Base-by-base conservation (phyloP, 1,140 invertebrate species). In the Leptinotarsa lineolata region DNA sequence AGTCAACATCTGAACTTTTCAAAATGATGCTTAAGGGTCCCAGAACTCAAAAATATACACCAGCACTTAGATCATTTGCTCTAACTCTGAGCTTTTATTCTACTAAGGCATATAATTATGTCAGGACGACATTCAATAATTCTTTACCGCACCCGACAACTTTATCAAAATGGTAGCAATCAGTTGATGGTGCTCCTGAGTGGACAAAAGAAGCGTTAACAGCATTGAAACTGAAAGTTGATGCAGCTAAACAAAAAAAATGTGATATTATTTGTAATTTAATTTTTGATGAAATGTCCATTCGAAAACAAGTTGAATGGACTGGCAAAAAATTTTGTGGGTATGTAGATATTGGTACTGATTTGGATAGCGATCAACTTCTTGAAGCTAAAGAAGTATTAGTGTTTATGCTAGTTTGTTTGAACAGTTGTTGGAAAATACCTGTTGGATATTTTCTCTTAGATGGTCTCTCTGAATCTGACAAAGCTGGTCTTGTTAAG, bases 351-450 rank as follows among this genome's bases (percentile, higher is more conserved):
- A 66, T 78, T 54, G 81, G 81, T 6, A 74, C 75, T 63, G 60
- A 24, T 24, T 61, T 61, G 21, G 59, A 76, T 46, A 77, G 76
- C 72, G 81, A 82, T 77, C 64, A 60, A 68, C 22, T 73, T 44
- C 74, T 76, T 30, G 22, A 78, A 73, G 84, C 83, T 22, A 82
- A 77, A 72, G 75, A 81, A 76, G 81, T 79, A n/a, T 72, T 84
- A 58, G 81, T 84, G 58, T 83, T 83, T 69, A 76, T 83, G 78
- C 64, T 82, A 21, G 76, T 80, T 45, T 66, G 70, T 22, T 54
- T 84, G 3, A 84, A 85, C 72, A 74, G 68, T 13, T 20, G 48
- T 13, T 84, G 81, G 76, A 84, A 84, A 73, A 72, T 84, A 68
- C 82, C 83, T 39, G 39, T 84, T 30, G 83, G 77, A 16, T 54